Conservation (phyloP, 2,113 vertebrate genomes). For the Tetrao urogallus region DNA sequence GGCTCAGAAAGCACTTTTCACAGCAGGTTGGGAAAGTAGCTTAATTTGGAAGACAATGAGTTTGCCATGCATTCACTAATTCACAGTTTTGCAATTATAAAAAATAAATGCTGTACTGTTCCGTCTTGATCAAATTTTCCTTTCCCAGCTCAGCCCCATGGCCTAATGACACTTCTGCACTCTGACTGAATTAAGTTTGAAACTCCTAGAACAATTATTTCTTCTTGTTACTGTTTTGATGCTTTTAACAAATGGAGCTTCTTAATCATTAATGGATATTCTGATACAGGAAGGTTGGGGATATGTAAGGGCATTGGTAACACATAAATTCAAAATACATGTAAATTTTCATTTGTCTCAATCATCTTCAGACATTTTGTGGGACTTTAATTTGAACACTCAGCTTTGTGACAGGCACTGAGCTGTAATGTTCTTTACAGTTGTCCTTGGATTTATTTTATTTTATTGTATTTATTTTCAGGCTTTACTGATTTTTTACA, state of each 20-base stretch:
- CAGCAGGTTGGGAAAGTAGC: slow-evolving; percentile 8
- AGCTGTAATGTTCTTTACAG: neutral
- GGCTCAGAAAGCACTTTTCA: neutral
- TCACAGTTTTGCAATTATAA: slow-evolving; percentile 35
- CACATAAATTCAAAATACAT: neutral
- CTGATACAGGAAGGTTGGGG: neutral
- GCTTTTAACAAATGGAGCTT: neutral
- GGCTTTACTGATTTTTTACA: neutral
- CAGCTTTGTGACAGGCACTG: neutral
- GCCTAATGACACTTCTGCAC: neutral
- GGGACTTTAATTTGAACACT: neutral
- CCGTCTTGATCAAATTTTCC: slow-evolving; percentile 14
- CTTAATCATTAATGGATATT: neutral
- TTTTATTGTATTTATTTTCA: neutral
- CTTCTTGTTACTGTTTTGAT: neutral
- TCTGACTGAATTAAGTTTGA: neutral
- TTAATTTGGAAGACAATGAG: slow-evolving; percentile 51
- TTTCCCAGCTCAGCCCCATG: slow-evolving; percentile 21
- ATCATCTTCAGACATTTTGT: neutral
- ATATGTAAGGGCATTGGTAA: neutral
- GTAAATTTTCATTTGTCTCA: neutral
- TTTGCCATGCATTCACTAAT: slow-evolving; percentile 15
- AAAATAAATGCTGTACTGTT: slow-evolving; percentile 26
- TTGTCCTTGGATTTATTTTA: neutral
- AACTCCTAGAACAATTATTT: neutral